These are phyloP conservation scores for Halyomorpha halys DNA, from an alignment of 1,140 invertebrate genomes.

Conservation along the genomic window DNA sequence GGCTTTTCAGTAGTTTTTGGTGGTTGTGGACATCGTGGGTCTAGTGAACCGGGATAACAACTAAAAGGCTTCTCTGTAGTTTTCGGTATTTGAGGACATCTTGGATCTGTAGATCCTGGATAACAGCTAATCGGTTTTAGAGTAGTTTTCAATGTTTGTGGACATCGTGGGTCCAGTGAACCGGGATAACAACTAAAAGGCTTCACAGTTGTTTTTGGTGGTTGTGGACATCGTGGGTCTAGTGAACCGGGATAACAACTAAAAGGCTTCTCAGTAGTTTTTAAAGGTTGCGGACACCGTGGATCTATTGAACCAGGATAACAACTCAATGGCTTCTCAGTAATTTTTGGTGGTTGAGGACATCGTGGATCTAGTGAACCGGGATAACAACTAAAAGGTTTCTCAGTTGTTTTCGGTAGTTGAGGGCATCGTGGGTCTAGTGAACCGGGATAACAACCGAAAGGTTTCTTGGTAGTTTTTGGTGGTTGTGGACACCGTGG, in stretches of 20 bases:
- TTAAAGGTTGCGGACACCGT: too few species aligned
- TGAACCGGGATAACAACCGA: constrained; percentile 32
- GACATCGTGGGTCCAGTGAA: constrained; percentile 26
- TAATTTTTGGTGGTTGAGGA: constrained; percentile 32
- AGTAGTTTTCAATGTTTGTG: constrained; percentile 9
- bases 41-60: constrained; percentile 33
- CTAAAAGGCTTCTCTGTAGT: constrained; percentile 25
- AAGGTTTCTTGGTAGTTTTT: constrained; percentile 26
- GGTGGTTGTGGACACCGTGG: constrained; percentile 31
- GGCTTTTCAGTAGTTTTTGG: constrained; percentile 30
- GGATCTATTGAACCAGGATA: too few species aligned
- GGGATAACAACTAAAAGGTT: constrained; percentile 33
- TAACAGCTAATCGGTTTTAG: too few species aligned
- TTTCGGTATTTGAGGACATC: constrained; percentile 25
- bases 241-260: constrained; percentile 31
- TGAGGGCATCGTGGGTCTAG: constrained; percentile 34
- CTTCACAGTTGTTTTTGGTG: constrained; percentile 15
- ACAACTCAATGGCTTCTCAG: too few species aligned
- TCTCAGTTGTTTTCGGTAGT: constrained; percentile 22
- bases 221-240: constrained; percentile 26
- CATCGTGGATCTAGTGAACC: constrained; percentile 36
- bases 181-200: constrained; percentile 10
- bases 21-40: constrained; percentile 33
- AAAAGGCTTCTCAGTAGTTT: too few species aligned
- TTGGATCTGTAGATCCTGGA: too few species aligned